Evolutionary conservation across 2,797 vertebrate species (phyloP).

Genomic region (Macrochelys suwanniensis): DNA sequence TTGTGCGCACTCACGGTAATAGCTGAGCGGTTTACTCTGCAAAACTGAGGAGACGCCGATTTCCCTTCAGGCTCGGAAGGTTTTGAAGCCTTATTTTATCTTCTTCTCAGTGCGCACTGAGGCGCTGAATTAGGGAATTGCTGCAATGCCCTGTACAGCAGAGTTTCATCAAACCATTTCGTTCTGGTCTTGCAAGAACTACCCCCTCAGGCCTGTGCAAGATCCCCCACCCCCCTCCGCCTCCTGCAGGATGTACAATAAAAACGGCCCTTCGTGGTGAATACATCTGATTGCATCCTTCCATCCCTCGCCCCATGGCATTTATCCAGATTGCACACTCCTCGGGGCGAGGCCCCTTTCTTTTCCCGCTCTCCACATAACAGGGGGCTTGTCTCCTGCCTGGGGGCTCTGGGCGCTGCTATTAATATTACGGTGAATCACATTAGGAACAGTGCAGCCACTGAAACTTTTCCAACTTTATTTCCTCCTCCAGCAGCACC

Average conservation of each 20-base stretch:
- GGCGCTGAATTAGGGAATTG: background rate
- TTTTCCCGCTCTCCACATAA: background rate
- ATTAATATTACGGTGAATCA: background rate
- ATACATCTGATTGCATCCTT: background rate
- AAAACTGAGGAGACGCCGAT: background rate
- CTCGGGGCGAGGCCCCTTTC: accelerated
- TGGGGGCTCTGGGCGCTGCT: background rate
- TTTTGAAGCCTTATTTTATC: background rate
- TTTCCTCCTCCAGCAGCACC: background rate
- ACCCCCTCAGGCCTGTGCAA: background rate
- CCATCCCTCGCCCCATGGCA: background rate
- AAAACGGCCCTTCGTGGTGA: background rate
- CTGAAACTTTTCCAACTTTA: background rate
- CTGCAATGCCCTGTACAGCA: background rate
- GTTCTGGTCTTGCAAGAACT: background rate
- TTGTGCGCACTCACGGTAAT: background rate
- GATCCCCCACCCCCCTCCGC: accelerated
- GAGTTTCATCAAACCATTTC: background rate
- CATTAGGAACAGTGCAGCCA: background rate
- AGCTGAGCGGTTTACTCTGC: background rate
- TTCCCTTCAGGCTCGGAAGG: background rate
- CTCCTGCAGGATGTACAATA: background rate
- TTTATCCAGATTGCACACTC: background rate
- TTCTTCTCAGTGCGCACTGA: background rate
- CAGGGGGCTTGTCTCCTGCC: background rate